Conservation (phyloP, 2,888 invertebrate genomes). For the Papilio elwesi region DNA sequence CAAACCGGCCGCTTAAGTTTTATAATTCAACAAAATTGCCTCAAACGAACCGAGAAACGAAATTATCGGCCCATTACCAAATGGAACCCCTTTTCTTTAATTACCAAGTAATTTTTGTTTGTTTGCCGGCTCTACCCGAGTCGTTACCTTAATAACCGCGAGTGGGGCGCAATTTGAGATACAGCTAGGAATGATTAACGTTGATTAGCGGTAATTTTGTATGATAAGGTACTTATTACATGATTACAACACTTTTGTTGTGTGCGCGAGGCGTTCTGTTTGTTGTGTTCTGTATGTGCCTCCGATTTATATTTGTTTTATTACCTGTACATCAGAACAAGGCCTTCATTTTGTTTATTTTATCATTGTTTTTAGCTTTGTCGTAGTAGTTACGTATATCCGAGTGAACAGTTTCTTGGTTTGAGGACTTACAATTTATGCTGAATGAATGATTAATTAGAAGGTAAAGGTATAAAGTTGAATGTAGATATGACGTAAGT, state of each 20-base stretch:
- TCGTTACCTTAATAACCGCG: slow-evolving; percentile 75
- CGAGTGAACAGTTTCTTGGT: no score
- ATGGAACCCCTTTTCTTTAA: slow-evolving; percentile 81
- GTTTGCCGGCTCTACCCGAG: slow-evolving; percentile 71
- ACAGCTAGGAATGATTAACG: slow-evolving; percentile 64
- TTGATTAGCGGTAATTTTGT: slow-evolving; percentile 75
- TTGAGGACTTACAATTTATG: no score
- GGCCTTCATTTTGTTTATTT: not conserved
- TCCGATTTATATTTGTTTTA: slow-evolving; percentile 1
- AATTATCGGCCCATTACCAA: slow-evolving; percentile 80
- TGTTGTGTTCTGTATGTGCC: slow-evolving; percentile 43
- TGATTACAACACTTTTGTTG: slow-evolving; percentile 68
- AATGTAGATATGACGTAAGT: no score
- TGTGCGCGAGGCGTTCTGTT: slow-evolving; percentile 45
- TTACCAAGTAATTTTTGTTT: slow-evolving; percentile 79
- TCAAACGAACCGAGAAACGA: slow-evolving; percentile 61
- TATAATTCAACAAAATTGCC: slow-evolving; percentile 79
- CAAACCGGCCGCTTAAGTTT: slow-evolving; percentile 65
- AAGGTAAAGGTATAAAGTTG: no score
- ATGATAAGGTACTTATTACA: slow-evolving; percentile 59
- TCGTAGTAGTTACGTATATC: no score
- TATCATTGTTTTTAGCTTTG: not conserved
- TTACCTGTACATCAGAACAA: slow-evolving; percentile 1
- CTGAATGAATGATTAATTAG: no score
- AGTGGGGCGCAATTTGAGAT: slow-evolving; percentile 68